phyloP scores from a whole-genome alignment of 2,888 invertebrate genomes.

The Andrena haemorrhoa region DNA sequence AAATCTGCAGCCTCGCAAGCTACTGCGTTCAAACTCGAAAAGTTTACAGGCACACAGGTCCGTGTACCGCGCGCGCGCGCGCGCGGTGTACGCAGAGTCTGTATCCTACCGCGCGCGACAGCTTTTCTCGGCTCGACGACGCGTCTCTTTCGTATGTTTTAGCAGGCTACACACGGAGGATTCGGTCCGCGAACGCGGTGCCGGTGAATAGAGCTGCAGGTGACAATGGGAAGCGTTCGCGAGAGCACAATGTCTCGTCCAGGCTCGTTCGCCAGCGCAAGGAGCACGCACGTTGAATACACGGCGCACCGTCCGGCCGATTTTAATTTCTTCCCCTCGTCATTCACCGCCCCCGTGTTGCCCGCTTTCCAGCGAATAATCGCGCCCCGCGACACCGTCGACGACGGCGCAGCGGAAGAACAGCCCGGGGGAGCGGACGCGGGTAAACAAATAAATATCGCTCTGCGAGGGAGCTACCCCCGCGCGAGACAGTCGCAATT shows the following conservation, averaged over 20 bases:
- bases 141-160: conserved; percentile 36
- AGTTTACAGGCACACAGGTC: no score
- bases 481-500: conserved; percentile 7
- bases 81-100: background rate
- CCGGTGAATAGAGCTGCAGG: conserved; percentile 40
- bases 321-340: conserved; percentile 6
- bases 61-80: background rate
- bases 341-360: background rate
- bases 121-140: conserved; percentile 12
- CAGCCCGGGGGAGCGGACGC: background rate
- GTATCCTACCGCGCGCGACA: conserved; percentile 9
- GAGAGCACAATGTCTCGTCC: conserved; percentile 25
- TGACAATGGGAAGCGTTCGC: conserved; percentile 49
- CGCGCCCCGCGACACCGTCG: background rate
- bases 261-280: background rate
- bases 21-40: no score
- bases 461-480: background rate
- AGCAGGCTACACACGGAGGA: conserved; percentile 1
- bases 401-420: background rate
- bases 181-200: conserved; percentile 16
- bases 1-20: no score
- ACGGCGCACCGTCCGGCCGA: background rate
- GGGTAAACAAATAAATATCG: conserved; percentile 28
- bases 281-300: background rate
- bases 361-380: background rate